Percentiles rank a stretch among this genome's conserved stretches.
Conservation (phyloP, 2,113 vertebrate species). For the Crotophaga sulcirostris region DNA sequence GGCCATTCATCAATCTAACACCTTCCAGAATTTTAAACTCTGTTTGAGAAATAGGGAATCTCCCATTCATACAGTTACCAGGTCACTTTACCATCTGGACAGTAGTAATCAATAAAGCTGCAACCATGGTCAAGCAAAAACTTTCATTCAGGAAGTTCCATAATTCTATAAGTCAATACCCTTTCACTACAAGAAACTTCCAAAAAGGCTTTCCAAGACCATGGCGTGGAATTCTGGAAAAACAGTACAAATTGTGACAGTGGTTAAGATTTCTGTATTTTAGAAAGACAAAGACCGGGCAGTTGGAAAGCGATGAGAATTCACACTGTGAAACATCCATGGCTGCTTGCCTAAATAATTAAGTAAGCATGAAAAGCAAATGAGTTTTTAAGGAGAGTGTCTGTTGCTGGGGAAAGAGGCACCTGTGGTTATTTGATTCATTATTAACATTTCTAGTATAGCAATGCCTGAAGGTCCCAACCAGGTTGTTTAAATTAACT, state of each 20-base stretch:
- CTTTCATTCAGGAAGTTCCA: not conserved
- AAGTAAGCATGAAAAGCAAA: slow-evolving; percentile 71
- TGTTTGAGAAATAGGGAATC: not conserved
- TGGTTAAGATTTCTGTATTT: not conserved
- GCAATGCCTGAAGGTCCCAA: slow-evolving; percentile 58
- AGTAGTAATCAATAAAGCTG: not conserved
- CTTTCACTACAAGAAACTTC: not conserved
- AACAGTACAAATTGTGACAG: not conserved
- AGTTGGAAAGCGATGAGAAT: slow-evolving; percentile 34
- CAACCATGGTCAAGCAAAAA: no score
- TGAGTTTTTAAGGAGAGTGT: slow-evolving; percentile 69
- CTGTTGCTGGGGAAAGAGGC: slow-evolving; percentile 66
- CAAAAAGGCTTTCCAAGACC: not conserved
- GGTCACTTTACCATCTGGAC: not conserved
- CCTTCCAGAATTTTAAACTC: not conserved
- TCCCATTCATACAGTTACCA: not conserved
- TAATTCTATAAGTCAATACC: not conserved
- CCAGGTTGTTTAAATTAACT: slow-evolving; percentile 69
- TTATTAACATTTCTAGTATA: slow-evolving; percentile 63
- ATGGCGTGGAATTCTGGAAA: not conserved
- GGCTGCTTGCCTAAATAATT: slow-evolving; percentile 70
- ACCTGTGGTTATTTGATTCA: slow-evolving; percentile 71
- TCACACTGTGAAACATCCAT: slow-evolving; percentile 59
- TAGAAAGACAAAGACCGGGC: not conserved
- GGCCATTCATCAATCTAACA: not conserved